These are phyloP conservation scores for Sisyra terminalis DNA, from an alignment of 2,888 invertebrate species.

Conservation along the genomic window DNA sequence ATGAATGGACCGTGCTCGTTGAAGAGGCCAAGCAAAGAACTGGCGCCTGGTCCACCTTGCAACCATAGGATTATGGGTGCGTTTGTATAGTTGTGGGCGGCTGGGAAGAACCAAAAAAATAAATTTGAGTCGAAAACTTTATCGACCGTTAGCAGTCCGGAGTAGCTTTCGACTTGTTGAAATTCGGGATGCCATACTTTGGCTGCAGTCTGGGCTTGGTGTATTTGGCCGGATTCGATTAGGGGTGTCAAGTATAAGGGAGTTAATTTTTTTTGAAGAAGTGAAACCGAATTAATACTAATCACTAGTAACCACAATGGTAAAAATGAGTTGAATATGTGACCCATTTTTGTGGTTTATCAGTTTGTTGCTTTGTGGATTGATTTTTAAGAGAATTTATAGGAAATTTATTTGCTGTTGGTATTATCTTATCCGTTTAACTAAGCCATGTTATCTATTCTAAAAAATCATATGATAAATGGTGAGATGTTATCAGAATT, in stretches of 20 bases:
- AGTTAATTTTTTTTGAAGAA: constrained; percentile 12
- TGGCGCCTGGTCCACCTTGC: constrained; percentile 73
- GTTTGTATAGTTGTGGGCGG: constrained; percentile 26
- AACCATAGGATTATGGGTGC: constrained; percentile 54
- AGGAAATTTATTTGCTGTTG: too few species aligned
- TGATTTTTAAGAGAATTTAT: too few species aligned
- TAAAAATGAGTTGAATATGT: too few species aligned
- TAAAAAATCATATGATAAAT: too few species aligned
- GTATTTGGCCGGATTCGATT: not conserved
- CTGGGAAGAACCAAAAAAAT: constrained; percentile 76
- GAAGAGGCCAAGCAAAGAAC: constrained; percentile 65
- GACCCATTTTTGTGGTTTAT: too few species aligned
- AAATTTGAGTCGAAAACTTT: constrained; percentile 59
- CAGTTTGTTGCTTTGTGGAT: too few species aligned
- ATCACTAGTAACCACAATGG: too few species aligned
- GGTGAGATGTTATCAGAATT: too few species aligned
- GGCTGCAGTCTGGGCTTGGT: constrained; percentile 1
- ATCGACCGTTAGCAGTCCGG: constrained; percentile 52
- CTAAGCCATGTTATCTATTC: too few species aligned
- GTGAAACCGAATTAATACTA: too few species aligned
- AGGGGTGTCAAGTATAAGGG: constrained; percentile 4
- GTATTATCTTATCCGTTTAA: too few species aligned
- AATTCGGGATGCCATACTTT: not conserved
- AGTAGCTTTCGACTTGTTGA: not conserved
- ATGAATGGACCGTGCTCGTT: constrained; percentile 68